Evolutionary conservation across 23 tunicate species (phyloP), one percentile per base, ranked within the genome.

Genomic region (Clavelina lepadiformis): DNA sequence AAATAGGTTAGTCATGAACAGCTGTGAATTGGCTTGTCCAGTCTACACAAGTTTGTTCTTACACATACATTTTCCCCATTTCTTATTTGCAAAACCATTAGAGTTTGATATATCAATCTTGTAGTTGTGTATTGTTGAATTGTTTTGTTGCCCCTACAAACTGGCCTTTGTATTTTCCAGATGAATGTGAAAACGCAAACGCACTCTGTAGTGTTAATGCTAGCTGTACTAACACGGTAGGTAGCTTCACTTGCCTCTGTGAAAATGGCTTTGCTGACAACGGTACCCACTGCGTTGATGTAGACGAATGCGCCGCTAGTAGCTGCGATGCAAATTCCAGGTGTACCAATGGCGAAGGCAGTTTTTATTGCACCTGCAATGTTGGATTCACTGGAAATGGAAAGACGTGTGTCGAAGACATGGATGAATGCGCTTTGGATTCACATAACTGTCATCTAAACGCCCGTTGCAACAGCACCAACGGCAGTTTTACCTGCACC

Each of bases 401-500:
- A 2, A 5, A n/a, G n/a, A n/a, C n/a, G n/a, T n/a, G n/a, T n/a
- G n/a, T n/a, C n/a, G n/a, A n/a, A n/a, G n/a, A n/a, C n/a, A n/a
- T 41, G 49, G 11, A 15, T 11, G 49, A 15, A 11, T 15, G 15
- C 15, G 49, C 11, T 11, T 41, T 11, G 11, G 11, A 11, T 15
- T 41, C 49, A 11, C 11, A 41, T 41, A 11, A 11, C 11, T 41
- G 49, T 41, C 49, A 41, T 11, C 15, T 41, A 6, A 52, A 18
- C 24, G 58, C 11, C 22, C 27, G 5, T 6, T 52, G 58, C n/a
- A 52, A 6, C 22, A 52, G 24, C n/a, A 52, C 58, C 5, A 7
- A 52, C 24, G 58, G 58, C 8, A 52, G 58, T 52, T 52, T 52
- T 52, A 18, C 6, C 27, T 52, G 58, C n/a, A 52, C 18, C 58